Base-by-base conservation (phyloP, 2,888 invertebrate genomes). In the Teleiodes luculella region DNA sequence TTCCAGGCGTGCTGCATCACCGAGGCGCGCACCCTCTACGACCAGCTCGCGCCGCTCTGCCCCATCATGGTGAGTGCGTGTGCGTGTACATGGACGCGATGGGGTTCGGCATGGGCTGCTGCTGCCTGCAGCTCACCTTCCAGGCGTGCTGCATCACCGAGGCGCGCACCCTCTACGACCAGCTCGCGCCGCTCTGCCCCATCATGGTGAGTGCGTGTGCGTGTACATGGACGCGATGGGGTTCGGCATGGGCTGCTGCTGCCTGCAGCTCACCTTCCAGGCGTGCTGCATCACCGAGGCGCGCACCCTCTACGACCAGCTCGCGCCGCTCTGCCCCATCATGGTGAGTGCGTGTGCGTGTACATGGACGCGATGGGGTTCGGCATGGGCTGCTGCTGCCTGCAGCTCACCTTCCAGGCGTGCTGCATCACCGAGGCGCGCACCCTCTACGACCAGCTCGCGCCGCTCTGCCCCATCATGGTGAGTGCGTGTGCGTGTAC, bases 281-380 rank as follows among this genome's bases (percentile, higher is more conserved):
- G 98, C 99, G 1, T 97, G 97, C 81, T 98, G 98, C 79, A 97
- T 99, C 61, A 93, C 92, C 43, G 99, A 99, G 90, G 99, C 99
- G 3, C 92, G 98, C 60, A 96, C 95, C 35, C 91, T 99, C 0
- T 99, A 99, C 76, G 99, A 99, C 82, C 99, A 99, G 79, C 91
- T 99, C 30, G 96, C 98, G 10, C 98, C 98, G 0, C 88, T 99
- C 5, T 99, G 99, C 71, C 99, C 99, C 0, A 97, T 99, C 59
- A 95, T 99, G 95, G 96, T 96, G 31, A 51, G 24, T 24, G 16
- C 0, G 96, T 98, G 87, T 96, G 97, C 72, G 96, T 99, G 60
- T 98, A 99, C 74, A 95, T 99, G 95, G 99, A 99, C 83, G 97
- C 98, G 1, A 99, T 99, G 99, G 99, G 98, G 20, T 99, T 99